Conservation (phyloP, 2,113 vertebrate species). For the Miniopterus natalensis region DNA sequence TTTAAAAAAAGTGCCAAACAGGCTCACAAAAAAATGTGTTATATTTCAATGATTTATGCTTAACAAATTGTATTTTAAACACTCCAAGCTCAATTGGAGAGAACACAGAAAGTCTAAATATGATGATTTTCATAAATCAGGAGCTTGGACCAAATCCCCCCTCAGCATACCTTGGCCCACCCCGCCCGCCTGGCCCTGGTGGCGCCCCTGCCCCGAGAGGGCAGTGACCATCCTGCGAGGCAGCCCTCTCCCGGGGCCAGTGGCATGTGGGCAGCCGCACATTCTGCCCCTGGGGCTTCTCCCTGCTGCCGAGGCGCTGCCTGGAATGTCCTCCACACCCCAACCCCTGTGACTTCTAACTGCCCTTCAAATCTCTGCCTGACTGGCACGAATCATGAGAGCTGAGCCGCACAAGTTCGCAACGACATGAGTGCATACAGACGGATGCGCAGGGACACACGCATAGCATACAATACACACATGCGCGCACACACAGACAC, state of each 20-base stretch:
- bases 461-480: too few relatives aligned
- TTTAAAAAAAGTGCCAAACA: not conserved
- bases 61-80: constrained; percentile 52
- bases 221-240: not conserved
- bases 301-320: not conserved
- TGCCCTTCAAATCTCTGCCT: not conserved
- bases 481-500: not conserved
- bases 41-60: constrained; percentile 36
- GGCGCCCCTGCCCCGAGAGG: fast-evolving
- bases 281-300: not conserved
- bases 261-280: fast-evolving
- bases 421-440: fast-evolving
- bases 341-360: not conserved
- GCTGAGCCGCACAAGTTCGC: not conserved
- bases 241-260: not conserved
- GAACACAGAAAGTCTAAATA: not conserved
- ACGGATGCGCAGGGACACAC: not conserved
- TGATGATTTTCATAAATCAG: not conserved
- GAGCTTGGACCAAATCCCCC: not conserved
- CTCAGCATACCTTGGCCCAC: fast-evolving
- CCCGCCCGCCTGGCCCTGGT: not conserved
- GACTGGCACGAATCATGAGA: not conserved
- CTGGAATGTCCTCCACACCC: not conserved
- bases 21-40: constrained; percentile 36
- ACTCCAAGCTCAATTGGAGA: not conserved